These are phyloP conservation scores for Trichonephila inaurata DNA, from an alignment of 1,140 invertebrate species.

Conservation along the genomic window DNA sequence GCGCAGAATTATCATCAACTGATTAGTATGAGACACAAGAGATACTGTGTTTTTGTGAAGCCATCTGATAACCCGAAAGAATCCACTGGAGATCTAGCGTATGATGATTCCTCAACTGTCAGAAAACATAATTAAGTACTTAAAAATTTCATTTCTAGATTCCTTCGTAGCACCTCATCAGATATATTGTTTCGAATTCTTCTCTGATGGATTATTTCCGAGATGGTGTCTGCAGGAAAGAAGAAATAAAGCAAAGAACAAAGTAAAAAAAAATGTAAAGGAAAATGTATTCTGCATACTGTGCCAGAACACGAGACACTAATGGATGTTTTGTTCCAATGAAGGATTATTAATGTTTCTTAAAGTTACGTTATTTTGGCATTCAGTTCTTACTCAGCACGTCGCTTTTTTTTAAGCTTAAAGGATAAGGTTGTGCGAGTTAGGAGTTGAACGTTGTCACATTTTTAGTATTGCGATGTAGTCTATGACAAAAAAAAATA, in stretches of 20 bases:
- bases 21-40: background rate
- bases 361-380: conserved; percentile 12
- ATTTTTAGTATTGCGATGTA: background rate
- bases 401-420: background rate
- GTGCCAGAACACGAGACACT: background rate
- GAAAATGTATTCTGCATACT: background rate
- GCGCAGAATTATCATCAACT: background rate
- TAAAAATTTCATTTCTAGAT: background rate
- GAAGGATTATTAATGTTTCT: conserved; percentile 10
- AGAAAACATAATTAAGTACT: background rate
- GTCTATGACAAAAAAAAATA: background rate
- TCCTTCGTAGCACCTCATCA: background rate
- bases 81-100: background rate
- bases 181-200: background rate
- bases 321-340: conserved; percentile 21
- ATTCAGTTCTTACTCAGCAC: background rate
- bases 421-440: background rate
- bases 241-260: background rate
- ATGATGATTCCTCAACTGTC: background rate
- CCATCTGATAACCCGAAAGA: background rate
- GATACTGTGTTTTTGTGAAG: background rate
- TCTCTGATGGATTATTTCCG: background rate
- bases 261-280: background rate
- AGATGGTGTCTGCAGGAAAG: background rate
- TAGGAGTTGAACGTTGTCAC: background rate